Conservation (phyloP, 2,113 vertebrate genomes). For the Platysteira castanea region DNA sequence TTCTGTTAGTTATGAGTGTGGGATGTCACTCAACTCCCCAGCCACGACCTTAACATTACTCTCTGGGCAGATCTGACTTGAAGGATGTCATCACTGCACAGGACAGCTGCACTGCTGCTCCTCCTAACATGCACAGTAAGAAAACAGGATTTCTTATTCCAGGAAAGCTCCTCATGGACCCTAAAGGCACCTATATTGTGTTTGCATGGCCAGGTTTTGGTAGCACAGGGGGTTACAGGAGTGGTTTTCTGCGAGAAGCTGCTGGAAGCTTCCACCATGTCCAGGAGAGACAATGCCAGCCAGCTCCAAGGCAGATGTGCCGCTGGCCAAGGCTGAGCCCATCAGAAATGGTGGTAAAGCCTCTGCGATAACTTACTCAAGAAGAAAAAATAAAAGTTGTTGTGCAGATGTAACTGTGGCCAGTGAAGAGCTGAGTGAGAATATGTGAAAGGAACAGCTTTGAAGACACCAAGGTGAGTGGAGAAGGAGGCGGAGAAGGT, state of each 20-base stretch:
- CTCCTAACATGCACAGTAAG: neutral
- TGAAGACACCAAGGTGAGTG: neutral
- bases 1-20: neutral
- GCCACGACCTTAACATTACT: neutral
- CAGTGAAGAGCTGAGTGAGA: neutral
- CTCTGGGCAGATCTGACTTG: neutral
- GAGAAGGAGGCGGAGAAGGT: neutral
- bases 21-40: neutral
- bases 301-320: neutral
- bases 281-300: neutral
- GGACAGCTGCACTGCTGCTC: neutral
- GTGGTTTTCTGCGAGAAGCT: neutral
- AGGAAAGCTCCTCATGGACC: neutral
- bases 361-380: neutral
- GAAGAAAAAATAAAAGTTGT: neutral
- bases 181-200: neutral
- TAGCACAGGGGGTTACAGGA: neutral
- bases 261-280: neutral
- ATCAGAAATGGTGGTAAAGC: neutral
- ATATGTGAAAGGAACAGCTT: neutral
- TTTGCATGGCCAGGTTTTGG: neutral
- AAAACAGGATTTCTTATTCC: neutral
- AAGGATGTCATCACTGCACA: neutral
- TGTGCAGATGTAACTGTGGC: fast-evolving
- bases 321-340: neutral